Conservation (phyloP, 2,888 invertebrate species). For the Cataglyphis livida region DNA sequence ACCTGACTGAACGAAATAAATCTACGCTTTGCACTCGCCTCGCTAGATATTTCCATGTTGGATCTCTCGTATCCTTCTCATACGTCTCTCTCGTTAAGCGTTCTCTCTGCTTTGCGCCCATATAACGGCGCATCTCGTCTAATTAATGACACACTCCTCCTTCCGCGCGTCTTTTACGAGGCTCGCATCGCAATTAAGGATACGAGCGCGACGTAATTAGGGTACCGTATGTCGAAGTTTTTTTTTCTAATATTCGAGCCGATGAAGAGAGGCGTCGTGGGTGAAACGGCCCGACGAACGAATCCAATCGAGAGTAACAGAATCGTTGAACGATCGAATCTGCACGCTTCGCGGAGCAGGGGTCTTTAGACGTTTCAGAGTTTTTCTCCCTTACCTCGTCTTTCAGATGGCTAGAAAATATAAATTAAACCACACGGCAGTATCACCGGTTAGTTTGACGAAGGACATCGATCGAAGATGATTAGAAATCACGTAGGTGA, state of each 20-base stretch:
- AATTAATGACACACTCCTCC: slow-evolving; percentile 11
- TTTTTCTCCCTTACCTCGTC: slow-evolving; percentile 88
- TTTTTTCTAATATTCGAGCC: slow-evolving; percentile 28
- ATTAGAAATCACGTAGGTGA: slow-evolving; percentile 51
- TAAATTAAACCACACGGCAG: slow-evolving; percentile 81
- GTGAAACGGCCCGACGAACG: slow-evolving; percentile 61
- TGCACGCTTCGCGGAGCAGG: slow-evolving; percentile 68
- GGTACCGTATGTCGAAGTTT: slow-evolving; percentile 23
- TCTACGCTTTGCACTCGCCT: not conserved
- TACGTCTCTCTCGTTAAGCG: not conserved
- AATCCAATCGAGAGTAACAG: slow-evolving; percentile 71
- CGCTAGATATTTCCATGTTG: not conserved
- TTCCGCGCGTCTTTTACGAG: not conserved
- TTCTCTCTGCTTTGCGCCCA: not conserved
- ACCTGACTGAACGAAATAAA: slow-evolving; percentile 65
- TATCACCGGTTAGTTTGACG: slow-evolving; percentile 78
- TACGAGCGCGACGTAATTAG: slow-evolving; percentile 33
- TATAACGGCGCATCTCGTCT: not conserved
- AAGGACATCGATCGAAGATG: slow-evolving; percentile 75
- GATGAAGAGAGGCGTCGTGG: slow-evolving; percentile 42
- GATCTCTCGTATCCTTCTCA: not conserved
- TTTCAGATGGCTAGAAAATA: slow-evolving; percentile 78
- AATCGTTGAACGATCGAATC: slow-evolving; percentile 64
- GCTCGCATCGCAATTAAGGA: not conserved
- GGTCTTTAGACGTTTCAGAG: slow-evolving; percentile 87